Percentiles rank a stretch among this genome's conserved stretches.
Evolutionary conservation across 2,888 invertebrate species (phyloP).

Genomic region (Hirtodrosophila confusa): DNA sequence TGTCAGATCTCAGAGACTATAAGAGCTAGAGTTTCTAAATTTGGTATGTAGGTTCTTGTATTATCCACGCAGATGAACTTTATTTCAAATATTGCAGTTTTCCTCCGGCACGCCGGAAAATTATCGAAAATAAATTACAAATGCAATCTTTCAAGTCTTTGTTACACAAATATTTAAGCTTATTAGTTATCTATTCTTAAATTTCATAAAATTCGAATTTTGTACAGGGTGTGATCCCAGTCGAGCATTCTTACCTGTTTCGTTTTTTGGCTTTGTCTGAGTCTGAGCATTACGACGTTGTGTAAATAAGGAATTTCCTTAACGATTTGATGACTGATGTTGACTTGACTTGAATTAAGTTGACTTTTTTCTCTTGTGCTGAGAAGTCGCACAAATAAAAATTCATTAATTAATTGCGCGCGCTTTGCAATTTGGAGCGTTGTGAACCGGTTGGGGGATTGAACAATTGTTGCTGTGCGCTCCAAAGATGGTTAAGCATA

Average conservation of each 20-base stretch:
- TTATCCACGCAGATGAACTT: no score
- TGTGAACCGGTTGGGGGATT: constrained; percentile 44
- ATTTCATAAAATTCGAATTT: no score
- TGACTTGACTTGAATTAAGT: background rate
- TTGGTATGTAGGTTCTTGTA: no score
- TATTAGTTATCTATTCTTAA: no score
- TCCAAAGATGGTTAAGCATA: constrained; percentile 70
- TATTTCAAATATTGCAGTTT: no score
- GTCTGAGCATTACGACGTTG: constrained; percentile 29
- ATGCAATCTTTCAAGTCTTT: no score
- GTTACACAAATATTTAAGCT: no score
- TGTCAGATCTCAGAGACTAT: no score
- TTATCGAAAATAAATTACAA: no score
- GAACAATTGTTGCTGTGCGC: constrained; percentile 8
- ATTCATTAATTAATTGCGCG: constrained; percentile 72
- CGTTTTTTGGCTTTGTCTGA: constrained; percentile 22
- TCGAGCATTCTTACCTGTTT: constrained; percentile 1
- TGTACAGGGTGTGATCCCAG: no score
- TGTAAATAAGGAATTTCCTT: constrained; percentile 71
- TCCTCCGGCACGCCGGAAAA: no score
- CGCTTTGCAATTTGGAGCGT: constrained; percentile 60
- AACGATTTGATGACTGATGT: constrained; percentile 21
- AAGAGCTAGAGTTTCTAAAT: no score
- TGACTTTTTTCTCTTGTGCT: background rate
- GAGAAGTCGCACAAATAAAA: constrained; percentile 36